Evolutionary conservation across 2,113 vertebrate genomes (phyloP), one percentile per base, ranked within the genome.

Genomic region (Sphyrna mokarran): DNA sequence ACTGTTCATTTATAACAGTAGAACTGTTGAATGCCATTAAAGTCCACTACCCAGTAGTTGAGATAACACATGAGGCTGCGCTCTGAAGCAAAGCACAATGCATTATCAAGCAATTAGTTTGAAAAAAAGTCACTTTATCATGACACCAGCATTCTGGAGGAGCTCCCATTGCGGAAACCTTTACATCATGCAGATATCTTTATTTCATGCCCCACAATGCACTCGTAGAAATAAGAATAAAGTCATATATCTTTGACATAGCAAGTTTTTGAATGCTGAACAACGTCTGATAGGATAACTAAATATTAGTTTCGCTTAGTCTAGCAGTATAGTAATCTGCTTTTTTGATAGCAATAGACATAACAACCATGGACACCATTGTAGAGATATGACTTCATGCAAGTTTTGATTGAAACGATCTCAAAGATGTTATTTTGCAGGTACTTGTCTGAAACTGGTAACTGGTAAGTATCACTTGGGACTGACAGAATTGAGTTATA

Each of bases 111-210:
- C 22, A 95, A 95, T 72, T 72, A 95, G 22, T 48, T 94, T 0
- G 0, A 29, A 48, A 33, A 48, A 94, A 33, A 72, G 29, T 72
- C 69, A 72, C 40, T 72, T 48, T 54, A 95, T 95, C 94, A 72
- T 23, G 23, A 16, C 94, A 95, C 40, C 69, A 95, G 48, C 43
- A 33, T 95, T 95, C 94, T 95, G 94, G 68, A 72, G 69, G 94
- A 95, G 26, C 70, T 72, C 40, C 68, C 69, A 43, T 72, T 72
- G 5, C 40, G 69, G 94, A 72, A 95, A 72, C 94, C 40, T 48
- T 76, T 95, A 95, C 94, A 95, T 95, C 94, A 95, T 95, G 94
- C 94, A 95, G 40, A 95, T 95, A 95, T 54, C 54, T 3, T 95
- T 95, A 70, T 72, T 95, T 95, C 68, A 95, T 72, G 10, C 7